These are phyloP conservation scores for Anorthoa munda DNA, from an alignment of 2,888 invertebrate species.

Conservation along the genomic window DNA sequence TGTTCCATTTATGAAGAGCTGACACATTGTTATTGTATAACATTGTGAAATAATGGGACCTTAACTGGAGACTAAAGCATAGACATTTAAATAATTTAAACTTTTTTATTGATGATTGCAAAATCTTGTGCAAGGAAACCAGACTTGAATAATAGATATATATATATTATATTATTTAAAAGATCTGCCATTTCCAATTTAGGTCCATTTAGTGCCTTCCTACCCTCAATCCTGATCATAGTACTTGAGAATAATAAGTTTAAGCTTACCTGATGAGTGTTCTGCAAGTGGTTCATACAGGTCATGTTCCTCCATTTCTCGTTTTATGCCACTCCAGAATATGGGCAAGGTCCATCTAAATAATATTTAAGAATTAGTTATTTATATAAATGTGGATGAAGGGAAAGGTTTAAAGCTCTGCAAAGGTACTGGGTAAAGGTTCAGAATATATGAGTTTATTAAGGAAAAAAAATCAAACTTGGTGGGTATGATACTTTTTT, in stretches of 20 bases:
- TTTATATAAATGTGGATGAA: background rate
- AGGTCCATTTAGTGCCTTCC: background rate
- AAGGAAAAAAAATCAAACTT: background rate
- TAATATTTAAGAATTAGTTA: background rate
- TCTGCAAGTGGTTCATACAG: slow-evolving; percentile 94
- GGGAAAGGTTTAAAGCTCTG: background rate
- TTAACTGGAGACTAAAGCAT: too few species aligned
- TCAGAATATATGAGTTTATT: background rate
- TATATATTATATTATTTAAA: too few species aligned
- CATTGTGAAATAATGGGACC: slow-evolving; percentile 16
- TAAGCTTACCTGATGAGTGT: slow-evolving; percentile 92
- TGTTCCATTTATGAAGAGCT: background rate
- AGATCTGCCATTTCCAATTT: too few species aligned
- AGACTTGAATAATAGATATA: background rate
- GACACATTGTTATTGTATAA: slow-evolving; percentile 10
- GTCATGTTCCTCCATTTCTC: slow-evolving; percentile 93
- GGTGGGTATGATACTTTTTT: background rate
- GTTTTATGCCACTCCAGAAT: slow-evolving; percentile 94
- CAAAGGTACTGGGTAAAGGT: too few species aligned
- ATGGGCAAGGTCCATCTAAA: slow-evolving; percentile 94
- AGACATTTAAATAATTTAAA: background rate
- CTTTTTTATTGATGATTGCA: too few species aligned
- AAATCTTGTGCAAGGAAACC: background rate
- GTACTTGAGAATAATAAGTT: background rate
- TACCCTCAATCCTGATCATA: background rate